These are phyloP conservation scores for Ophioninae sp. DNA, from an alignment of 2,888 invertebrate genomes.

Conservation along the genomic window DNA sequence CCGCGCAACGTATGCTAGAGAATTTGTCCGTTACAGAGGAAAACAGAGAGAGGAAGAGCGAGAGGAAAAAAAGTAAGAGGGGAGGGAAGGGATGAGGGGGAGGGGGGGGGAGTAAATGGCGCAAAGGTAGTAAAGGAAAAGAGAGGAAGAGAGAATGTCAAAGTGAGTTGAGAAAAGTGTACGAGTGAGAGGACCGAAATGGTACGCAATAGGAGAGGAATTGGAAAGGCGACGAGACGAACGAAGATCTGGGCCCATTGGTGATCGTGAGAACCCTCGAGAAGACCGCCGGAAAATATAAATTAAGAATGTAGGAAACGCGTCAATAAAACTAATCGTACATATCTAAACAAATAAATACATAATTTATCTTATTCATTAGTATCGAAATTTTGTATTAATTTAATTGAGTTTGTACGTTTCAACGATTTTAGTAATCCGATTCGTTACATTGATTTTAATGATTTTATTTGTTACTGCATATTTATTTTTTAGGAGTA, in stretches of 20 bases:
- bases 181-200: slow-evolving; percentile 7
- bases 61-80: slow-evolving; percentile 44
- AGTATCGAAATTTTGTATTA: too few relatives aligned
- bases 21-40: slow-evolving; percentile 39
- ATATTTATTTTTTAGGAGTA: too few relatives aligned
- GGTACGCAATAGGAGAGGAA: slow-evolving; percentile 37
- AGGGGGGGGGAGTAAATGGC: slow-evolving; percentile 42
- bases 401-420: too few relatives aligned
- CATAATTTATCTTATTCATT: too few relatives aligned
- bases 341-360: background rate
- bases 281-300: slow-evolving; percentile 49
- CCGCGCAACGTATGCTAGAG: slow-evolving; percentile 11
- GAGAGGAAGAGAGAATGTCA: slow-evolving; percentile 37
- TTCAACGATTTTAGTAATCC: too few relatives aligned
- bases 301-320: slow-evolving; percentile 9
- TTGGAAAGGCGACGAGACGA: slow-evolving; percentile 50
- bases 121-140: slow-evolving; percentile 27
- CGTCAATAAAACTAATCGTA: background rate
- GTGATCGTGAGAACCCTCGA: slow-evolving; percentile 77
- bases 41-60: slow-evolving; percentile 27
- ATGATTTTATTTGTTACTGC: too few relatives aligned
- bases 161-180: slow-evolving; percentile 50
- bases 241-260: slow-evolving; percentile 65
- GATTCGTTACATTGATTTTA: too few relatives aligned
- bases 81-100: slow-evolving; percentile 29